Base-by-base conservation (phyloP, 2,888 invertebrate species). In the Balanococcus diminutus region DNA sequence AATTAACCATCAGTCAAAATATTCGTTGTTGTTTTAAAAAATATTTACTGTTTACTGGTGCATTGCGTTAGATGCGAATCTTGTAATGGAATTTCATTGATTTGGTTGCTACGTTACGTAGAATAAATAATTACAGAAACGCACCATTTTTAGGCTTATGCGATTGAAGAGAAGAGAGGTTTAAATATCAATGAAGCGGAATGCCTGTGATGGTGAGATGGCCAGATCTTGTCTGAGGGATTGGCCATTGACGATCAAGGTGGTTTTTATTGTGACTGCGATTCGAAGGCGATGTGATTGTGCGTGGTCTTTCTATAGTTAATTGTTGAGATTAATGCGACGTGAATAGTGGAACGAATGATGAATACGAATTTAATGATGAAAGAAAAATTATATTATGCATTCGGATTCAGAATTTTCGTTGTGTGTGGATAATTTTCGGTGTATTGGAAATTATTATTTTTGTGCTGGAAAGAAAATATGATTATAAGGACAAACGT, bases 51-150 rank as follows among this genome's bases (percentile, higher is more conserved):
- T n/a, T n/a, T n/a, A 31, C 3, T 1, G 3, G 4, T 31, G 36
- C 75, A 79, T 79, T 79, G 32, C 75, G 36, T 32, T 32, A 16
- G 32, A 79, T 79, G 14, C 8, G 11, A 79, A 79, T 79, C 75
- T 32, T 19, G 75, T 79, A 31, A 72, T 14, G 75, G 32, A 79
- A 79, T 79, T 79, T 36, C 75, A 79, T 79, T 31, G 75, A 79
- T 36, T 79, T 36, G 19, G 75, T 79, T 79, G 75, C 75, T 36
- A 79, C 75, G 75, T 79, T 19, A 36, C 75, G 75, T 9, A 19
- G 28, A 79, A 32, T 79, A 79, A 79, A 79, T 79, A 79, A 72
- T 72, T 32, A 72, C 31, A 32, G 72, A 28, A 67, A 72, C 72
- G 11, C 72, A 22, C 56, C 22, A 14, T 72, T 72, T 32, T 72